Evolutionary conservation across 2,888 invertebrate genomes (phyloP).

Genomic region (Smittia aterrima): DNA sequence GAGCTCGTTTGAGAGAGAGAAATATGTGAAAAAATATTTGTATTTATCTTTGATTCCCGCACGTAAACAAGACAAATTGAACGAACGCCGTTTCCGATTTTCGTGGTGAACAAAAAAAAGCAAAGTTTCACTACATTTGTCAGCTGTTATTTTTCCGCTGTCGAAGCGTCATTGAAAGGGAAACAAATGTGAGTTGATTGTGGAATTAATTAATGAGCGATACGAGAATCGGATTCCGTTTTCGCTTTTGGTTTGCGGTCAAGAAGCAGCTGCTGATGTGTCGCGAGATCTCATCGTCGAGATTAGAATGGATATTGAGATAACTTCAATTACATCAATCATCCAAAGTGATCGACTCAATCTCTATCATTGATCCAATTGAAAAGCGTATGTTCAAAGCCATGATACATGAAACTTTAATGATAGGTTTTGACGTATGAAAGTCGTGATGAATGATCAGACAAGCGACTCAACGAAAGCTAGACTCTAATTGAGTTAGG

Average conservation of each 20-base stretch:
- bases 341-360: too few relatives aligned
- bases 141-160: constrained; percentile 10
- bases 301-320: too few relatives aligned
- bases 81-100: constrained; percentile 18
- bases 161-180: background rate
- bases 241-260: too few relatives aligned
- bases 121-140: constrained; percentile 25
- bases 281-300: too few relatives aligned
- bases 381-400: background rate
- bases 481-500: background rate
- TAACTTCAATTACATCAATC: too few relatives aligned
- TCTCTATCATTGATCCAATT: background rate
- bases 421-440: constrained; percentile 2
- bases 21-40: constrained; percentile 20
- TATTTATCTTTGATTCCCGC: background rate
- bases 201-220: constrained; percentile 18
- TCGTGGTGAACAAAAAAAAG: background rate
- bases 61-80: constrained; percentile 19
- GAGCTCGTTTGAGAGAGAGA: background rate
- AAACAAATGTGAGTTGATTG: constrained; percentile 3
- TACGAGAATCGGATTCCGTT: background rate
- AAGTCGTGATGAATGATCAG: background rate
- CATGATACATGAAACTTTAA: background rate
- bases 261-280: background rate
- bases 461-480: background rate